Conservation (phyloP, 1,140 invertebrate genomes). For the Plectrocnemia conspersa region DNA sequence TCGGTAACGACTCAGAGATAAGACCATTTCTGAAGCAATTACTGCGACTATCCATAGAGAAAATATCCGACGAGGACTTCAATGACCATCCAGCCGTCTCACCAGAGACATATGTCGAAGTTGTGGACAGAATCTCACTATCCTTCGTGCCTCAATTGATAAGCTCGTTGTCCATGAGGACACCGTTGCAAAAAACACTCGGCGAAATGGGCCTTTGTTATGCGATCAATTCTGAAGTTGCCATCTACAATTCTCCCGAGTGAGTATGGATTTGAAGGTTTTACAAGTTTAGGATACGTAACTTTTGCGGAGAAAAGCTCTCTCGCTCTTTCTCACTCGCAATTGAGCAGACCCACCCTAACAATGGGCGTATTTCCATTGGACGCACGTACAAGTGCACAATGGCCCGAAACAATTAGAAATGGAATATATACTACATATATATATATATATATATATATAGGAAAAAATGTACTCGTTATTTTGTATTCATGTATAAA, state of each 20-base stretch:
- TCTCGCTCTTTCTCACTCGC: too few species aligned
- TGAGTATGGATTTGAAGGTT: conserved; percentile 37
- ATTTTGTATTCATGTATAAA: background rate
- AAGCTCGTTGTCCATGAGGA: conserved; percentile 42
- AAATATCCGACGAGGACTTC: conserved; percentile 17
- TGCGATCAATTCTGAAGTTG: conserved; percentile 56
- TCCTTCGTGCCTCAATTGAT: conserved; percentile 36
- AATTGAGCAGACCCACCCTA: too few species aligned
- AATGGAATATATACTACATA: too few species aligned
- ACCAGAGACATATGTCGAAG: conserved; percentile 16
- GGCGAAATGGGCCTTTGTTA: conserved; percentile 63
- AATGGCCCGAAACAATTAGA: too few species aligned
- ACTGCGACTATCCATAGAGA: conserved; percentile 4
- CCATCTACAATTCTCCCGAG: conserved; percentile 42
- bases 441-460: too few species aligned
- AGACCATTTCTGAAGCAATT: conserved; percentile 19
- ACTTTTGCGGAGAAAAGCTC: too few species aligned
- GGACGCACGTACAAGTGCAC: too few species aligned
- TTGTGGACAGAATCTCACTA: conserved; percentile 17
- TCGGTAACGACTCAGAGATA: conserved; percentile 12
- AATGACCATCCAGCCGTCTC: conserved; percentile 19
- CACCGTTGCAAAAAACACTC: conserved; percentile 49
- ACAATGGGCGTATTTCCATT: too few species aligned
- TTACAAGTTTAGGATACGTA: too few species aligned
- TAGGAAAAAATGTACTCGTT: background rate